A percentile compares a stretch with the other conserved stretches of the same genome.
These are phyloP conservation scores for Pitta sordida DNA, from an alignment of 2,113 vertebrate genomes.

Conservation along the genomic window DNA sequence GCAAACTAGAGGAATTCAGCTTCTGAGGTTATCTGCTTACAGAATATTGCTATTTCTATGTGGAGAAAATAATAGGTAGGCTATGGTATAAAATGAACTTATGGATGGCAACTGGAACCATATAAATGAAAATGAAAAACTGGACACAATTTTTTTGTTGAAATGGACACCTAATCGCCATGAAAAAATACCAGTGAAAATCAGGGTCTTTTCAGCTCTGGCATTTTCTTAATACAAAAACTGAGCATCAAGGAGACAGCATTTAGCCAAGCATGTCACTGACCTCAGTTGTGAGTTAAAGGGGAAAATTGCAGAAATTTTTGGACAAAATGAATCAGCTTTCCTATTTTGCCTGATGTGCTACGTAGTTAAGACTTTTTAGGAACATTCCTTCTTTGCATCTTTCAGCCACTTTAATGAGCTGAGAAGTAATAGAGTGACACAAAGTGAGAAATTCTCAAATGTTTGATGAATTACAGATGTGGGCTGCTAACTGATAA, in stretches of 20 bases:
- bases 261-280: not conserved
- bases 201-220: not conserved
- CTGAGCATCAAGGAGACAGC: not conserved
- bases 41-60: fast-evolving
- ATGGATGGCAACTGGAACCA: not conserved
- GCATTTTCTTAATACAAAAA: not conserved
- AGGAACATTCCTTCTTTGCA: not conserved
- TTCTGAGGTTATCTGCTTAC: not conserved
- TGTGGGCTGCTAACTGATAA: not conserved
- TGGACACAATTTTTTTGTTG: not conserved
- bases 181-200: not conserved
- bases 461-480: not conserved
- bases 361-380: not conserved
- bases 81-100: not conserved
- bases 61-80: not conserved
- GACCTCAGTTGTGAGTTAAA: not conserved
- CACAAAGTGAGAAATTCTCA: not conserved
- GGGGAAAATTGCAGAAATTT: not conserved
- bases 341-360: not conserved
- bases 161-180: not conserved
- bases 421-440: not conserved
- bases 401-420: not conserved
- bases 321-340: not conserved
- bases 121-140: not conserved
- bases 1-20: not conserved